A percentile compares a stretch with the other conserved stretches of the same genome.
Evolutionary conservation across 1,140 invertebrate genomes (phyloP).

Genomic region (Brachionus paranguensis): DNA sequence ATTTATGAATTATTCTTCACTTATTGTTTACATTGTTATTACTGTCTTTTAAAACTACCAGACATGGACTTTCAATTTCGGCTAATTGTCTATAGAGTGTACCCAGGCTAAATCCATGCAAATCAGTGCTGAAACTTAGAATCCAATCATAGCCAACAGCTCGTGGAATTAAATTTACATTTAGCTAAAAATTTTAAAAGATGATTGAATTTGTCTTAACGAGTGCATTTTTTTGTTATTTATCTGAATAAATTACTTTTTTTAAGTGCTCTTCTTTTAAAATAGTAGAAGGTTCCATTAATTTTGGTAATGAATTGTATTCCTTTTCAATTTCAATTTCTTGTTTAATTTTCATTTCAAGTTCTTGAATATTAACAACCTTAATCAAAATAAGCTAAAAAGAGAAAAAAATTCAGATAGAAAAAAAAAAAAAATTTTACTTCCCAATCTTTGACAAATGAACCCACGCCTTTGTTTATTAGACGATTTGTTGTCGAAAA

Average conservation of each 20-base stretch:
- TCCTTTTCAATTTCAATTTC: slow-evolving; percentile 38
- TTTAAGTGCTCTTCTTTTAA: slow-evolving; percentile 31
- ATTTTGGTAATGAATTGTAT: slow-evolving; percentile 20
- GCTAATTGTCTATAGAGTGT: slow-evolving; percentile 92
- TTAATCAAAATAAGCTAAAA: background rate
- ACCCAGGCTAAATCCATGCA: slow-evolving; percentile 92
- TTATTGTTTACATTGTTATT: slow-evolving; percentile 67
- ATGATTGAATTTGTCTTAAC: no score
- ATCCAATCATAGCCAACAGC: slow-evolving; percentile 93
- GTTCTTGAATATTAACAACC: slow-evolving; percentile 16
- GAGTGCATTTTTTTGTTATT: background rate
- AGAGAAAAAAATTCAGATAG: background rate
- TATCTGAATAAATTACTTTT: background rate
- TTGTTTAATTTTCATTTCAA: slow-evolving; percentile 25
- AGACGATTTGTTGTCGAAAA: slow-evolving; percentile 35
- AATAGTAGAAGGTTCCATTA: background rate
- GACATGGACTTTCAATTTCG: slow-evolving; percentile 77
- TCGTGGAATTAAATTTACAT: slow-evolving; percentile 77
- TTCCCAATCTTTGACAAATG: slow-evolving; percentile 39
- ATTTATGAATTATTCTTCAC: background rate
- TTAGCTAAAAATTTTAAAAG: background rate
- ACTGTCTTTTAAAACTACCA: slow-evolving; percentile 88
- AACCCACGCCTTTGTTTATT: background rate
- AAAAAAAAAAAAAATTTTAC: background rate
- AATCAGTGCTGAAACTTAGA: slow-evolving; percentile 86